Evolutionary conservation across 2,113 vertebrate genomes (phyloP).

Genomic region (Gasterosteus aculeatus): DNA sequence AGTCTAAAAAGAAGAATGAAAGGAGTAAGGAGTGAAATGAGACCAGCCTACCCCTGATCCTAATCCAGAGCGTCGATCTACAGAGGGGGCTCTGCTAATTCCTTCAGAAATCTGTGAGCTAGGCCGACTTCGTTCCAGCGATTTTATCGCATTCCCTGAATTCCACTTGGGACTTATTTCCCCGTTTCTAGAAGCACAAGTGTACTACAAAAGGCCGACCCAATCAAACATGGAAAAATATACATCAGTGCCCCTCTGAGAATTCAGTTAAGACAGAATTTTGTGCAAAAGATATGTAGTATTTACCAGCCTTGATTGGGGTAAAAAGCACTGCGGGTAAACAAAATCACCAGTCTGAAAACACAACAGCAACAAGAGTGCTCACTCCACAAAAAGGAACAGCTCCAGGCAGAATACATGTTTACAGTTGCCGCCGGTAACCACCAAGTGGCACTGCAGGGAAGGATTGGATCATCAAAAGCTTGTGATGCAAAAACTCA

Average conservation of each 20-base stretch:
- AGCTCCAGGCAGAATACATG: not conserved
- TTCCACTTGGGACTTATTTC: slow-evolving; percentile 44
- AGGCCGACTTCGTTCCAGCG: slow-evolving; percentile 33
- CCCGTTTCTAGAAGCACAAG: slow-evolving; percentile 5
- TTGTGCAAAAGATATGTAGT: not conserved
- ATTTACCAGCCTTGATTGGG: slow-evolving; percentile 72
- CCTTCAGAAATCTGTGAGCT: slow-evolving; percentile 42
- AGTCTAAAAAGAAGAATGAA: slow-evolving; percentile 33
- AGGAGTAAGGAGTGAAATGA: slow-evolving; percentile 28
- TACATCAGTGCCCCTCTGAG: not conserved
- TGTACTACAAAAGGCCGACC: slow-evolving; percentile 44
- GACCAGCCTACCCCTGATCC: slow-evolving; percentile 63
- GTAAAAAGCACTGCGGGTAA: slow-evolving; percentile 79
- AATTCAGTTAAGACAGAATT: slow-evolving; percentile 1
- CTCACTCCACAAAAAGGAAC: not conserved
- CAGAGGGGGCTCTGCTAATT: slow-evolving; percentile 53
- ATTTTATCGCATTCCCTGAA: slow-evolving; percentile 56
- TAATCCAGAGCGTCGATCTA: slow-evolving; percentile 63
- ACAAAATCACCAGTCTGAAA: slow-evolving; percentile 49
- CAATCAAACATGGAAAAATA: not conserved
- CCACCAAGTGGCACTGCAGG: slow-evolving; percentile 58
- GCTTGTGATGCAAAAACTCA: not conserved
- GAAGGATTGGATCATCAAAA: not conserved
- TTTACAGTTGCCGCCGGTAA: slow-evolving; percentile 15
- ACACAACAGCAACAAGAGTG: not conserved